These are phyloP conservation scores for Seriola quinqueradiata DNA, from an alignment of 2,113 vertebrate genomes.

Conservation along the genomic window DNA sequence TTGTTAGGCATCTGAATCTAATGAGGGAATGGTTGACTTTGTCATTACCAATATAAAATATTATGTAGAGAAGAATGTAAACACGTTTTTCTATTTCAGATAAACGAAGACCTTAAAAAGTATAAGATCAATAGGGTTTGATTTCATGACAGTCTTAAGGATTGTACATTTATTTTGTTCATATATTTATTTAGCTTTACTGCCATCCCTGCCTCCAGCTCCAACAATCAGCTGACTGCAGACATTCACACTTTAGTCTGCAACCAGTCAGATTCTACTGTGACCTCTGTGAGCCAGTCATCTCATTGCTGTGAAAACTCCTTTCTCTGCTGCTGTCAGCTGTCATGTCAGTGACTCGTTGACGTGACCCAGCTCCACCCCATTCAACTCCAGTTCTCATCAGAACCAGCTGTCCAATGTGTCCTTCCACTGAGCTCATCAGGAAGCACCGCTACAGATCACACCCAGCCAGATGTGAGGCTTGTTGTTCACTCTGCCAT, in stretches of 20 bases:
- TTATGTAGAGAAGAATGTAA: too few species aligned
- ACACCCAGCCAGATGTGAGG: background rate
- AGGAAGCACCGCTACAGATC: background rate
- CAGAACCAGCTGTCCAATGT: background rate
- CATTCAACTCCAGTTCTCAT: background rate
- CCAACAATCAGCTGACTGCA: too few species aligned
- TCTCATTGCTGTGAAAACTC: background rate
- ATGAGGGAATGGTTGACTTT: too few species aligned
- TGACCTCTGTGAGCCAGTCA: background rate
- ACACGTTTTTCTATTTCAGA: too few species aligned
- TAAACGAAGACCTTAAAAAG: too few species aligned
- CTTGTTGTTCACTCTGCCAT: background rate
- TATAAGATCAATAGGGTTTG: too few species aligned
- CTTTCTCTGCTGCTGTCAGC: conserved; percentile 9
- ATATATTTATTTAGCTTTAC: background rate
- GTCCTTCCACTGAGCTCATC: background rate
- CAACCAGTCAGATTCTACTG: background rate
- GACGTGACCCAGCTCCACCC: background rate
- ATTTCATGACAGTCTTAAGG: too few species aligned
- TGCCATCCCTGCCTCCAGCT: background rate
- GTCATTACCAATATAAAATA: too few species aligned
- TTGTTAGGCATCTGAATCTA: too few species aligned
- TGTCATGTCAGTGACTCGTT: background rate
- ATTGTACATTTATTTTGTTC: background rate
- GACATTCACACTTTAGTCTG: too few species aligned